Conservation (phyloP, 1,140 invertebrate species). For the Drosophila willistoni region DNA sequence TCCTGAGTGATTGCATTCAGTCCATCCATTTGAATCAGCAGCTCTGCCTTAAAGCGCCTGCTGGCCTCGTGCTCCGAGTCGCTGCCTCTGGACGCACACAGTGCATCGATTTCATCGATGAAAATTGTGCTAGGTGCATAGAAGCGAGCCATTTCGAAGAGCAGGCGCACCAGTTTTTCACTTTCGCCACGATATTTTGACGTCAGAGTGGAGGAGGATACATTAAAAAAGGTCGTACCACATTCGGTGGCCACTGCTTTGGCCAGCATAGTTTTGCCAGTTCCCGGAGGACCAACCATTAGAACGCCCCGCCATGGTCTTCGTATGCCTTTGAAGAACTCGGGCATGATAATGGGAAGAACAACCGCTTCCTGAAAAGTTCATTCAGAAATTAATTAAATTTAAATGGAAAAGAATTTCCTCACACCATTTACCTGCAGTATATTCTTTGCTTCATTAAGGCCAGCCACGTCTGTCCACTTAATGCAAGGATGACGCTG, state of each 20-base stretch:
- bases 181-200: slow-evolving; percentile 99
- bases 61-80: slow-evolving; percentile 99
- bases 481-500: slow-evolving; percentile 97
- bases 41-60: slow-evolving; percentile 98
- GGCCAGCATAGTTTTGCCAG: slow-evolving; percentile 99
- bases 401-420: no score
- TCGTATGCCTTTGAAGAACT: slow-evolving; percentile 97
- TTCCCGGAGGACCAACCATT: slow-evolving; percentile 87
- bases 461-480: slow-evolving; percentile 98
- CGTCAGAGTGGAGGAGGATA: slow-evolving; percentile 97
- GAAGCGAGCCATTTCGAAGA: slow-evolving; percentile 99
- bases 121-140: slow-evolving; percentile 99
- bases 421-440: slow-evolving; percentile 83
- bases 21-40: slow-evolving; percentile 99
- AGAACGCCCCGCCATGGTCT: slow-evolving; percentile 95
- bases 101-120: slow-evolving; percentile 99
- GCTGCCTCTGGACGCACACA: slow-evolving; percentile 96
- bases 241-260: slow-evolving; percentile 99
- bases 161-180: slow-evolving; percentile 97
- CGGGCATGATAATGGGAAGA: slow-evolving; percentile 98
- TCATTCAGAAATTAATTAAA: neutral
- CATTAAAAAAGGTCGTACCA: slow-evolving; percentile 99
- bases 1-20: slow-evolving; percentile 85
- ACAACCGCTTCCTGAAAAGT: slow-evolving; percentile 96
- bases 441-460: slow-evolving; percentile 96